Evolutionary conservation across 2,797 vertebrate species (phyloP).

Genomic region (Neopelma chrysocephalum): DNA sequence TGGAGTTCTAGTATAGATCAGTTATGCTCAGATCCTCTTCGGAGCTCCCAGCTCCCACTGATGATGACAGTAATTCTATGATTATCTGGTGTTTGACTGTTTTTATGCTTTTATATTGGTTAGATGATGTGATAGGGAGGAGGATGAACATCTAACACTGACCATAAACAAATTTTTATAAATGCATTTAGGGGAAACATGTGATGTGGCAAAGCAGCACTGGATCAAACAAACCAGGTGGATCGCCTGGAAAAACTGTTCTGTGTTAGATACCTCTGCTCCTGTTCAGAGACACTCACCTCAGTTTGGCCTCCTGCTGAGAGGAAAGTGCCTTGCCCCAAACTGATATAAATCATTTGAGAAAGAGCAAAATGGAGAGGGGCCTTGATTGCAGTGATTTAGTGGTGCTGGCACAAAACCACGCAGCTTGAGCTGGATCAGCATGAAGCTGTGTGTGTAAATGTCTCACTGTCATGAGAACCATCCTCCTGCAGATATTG

Average conservation of each 20-base stretch:
- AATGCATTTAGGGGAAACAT: neutral
- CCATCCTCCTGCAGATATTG: neutral
- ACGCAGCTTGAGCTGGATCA: neutral
- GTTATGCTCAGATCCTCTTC: neutral
- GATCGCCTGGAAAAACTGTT: neutral
- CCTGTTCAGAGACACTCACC: neutral
- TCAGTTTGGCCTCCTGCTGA: neutral
- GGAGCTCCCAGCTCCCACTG: neutral
- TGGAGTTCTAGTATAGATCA: neutral
- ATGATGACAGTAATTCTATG: neutral
- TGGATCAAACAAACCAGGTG: neutral
- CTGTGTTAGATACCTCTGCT: neutral
- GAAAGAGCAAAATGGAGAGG: neutral
- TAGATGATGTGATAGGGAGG: neutral
- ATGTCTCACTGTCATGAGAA: conserved; percentile 25
- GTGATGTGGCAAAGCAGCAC: neutral
- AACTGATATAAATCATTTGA: neutral
- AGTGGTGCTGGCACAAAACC: conserved; percentile 30
- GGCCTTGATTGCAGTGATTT: conserved; percentile 24
- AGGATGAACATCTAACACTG: neutral
- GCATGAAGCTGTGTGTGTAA: conserved; percentile 25
- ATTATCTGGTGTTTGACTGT: neutral
- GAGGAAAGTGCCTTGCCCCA: conserved; percentile 39
- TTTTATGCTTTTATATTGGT: neutral
- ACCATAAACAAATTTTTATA: neutral